A percentile compares a stretch with the other conserved stretches of the same genome.
These are phyloP conservation scores for Scelioninae gen. 2 DNA, from an alignment of 2,888 invertebrate species.

Conservation along the genomic window DNA sequence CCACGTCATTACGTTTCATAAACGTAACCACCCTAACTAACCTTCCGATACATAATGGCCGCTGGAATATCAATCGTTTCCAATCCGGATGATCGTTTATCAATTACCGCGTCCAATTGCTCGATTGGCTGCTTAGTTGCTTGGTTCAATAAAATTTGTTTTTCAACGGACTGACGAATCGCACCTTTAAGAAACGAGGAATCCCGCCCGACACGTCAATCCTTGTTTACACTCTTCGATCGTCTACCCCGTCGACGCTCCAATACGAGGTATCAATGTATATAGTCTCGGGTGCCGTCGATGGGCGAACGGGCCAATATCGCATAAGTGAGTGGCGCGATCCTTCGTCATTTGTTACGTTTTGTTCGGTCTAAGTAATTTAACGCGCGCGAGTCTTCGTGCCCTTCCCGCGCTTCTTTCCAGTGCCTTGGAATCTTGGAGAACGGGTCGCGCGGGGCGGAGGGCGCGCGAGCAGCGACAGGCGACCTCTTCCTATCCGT, in stretches of 20 bases:
- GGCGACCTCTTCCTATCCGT: constrained; percentile 64
- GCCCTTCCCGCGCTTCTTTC: constrained; percentile 59
- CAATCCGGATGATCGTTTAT: too few species aligned
- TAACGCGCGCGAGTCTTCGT: constrained; percentile 65
- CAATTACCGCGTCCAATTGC: too few species aligned
- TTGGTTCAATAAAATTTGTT: too few species aligned
- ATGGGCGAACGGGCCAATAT: constrained; percentile 69
- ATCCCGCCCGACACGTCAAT: background rate
- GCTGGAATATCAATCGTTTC: too few species aligned
- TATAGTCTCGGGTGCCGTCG: constrained; percentile 65
- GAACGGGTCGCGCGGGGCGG: constrained; percentile 19
- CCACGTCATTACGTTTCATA: too few species aligned
- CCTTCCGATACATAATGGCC: too few species aligned
- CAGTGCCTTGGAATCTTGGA: constrained; percentile 43
- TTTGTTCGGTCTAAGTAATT: constrained; percentile 72
- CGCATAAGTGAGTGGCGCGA: constrained; percentile 72
- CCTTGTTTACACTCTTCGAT: constrained; percentile 5
- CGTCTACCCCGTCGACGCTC: too few species aligned
- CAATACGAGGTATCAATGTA: constrained; percentile 68
- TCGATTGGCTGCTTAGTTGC: too few species aligned
- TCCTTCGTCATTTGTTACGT: constrained; percentile 71
- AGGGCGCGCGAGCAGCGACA: constrained; percentile 11
- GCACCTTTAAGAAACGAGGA: background rate
- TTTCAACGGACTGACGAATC: too few species aligned
- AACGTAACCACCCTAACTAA: too few species aligned